These are phyloP conservation scores for Pristionchus entomophagus DNA, from an alignment of 2,888 invertebrate genomes.

Conservation along the genomic window DNA sequence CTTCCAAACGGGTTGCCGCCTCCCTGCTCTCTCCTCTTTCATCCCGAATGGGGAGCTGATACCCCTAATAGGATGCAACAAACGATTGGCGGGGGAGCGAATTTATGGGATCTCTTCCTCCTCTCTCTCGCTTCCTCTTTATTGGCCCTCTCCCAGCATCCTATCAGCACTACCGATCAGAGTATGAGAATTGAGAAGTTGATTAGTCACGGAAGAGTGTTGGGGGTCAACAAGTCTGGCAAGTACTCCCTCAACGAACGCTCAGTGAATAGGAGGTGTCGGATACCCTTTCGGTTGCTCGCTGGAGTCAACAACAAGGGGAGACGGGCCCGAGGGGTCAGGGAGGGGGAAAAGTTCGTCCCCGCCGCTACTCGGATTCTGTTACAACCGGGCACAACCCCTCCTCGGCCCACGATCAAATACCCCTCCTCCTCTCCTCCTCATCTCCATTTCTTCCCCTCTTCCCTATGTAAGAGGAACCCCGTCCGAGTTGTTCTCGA, in stretches of 20 bases:
- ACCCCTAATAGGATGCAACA: constrained; percentile 23
- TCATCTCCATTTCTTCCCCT: constrained; percentile 41
- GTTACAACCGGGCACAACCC: background rate
- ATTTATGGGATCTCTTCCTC: constrained; percentile 14
- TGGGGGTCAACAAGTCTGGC: background rate
- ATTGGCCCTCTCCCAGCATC: background rate
- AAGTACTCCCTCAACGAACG: background rate
- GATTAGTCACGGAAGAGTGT: background rate
- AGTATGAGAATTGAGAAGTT: background rate
- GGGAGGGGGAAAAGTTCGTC: constrained; percentile 2
- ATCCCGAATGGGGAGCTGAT: background rate
- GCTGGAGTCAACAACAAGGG: background rate
- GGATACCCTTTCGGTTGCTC: background rate
- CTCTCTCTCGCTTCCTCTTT: background rate
- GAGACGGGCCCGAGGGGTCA: background rate
- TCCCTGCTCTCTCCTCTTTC: background rate
- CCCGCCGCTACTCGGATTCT: background rate
- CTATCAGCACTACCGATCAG: background rate
- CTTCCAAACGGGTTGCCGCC: constrained; percentile 24
- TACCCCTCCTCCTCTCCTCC: constrained; percentile 34
- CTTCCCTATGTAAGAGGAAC: constrained; percentile 13
- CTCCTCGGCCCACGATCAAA: constrained; percentile 21
- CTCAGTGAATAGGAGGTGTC: no score
- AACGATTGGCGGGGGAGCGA: background rate
- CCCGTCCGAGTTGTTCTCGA: constrained; percentile 24